Conservation (phyloP, 2,113 vertebrate species). For the Gallinago media region DNA sequence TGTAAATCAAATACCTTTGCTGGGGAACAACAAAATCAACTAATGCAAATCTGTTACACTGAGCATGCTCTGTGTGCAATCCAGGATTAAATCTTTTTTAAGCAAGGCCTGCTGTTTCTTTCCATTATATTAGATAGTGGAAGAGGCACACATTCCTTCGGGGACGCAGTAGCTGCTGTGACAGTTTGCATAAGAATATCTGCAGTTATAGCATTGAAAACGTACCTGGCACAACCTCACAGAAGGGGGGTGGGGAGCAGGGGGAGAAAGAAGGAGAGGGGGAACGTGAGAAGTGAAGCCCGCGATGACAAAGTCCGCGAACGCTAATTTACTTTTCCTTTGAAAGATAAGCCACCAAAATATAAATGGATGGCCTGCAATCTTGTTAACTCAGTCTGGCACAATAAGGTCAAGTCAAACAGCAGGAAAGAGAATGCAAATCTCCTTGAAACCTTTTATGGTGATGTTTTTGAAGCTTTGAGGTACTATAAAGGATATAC, state of each 20-base stretch:
- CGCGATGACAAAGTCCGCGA: background rate
- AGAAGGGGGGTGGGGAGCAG: background rate
- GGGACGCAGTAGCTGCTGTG: background rate
- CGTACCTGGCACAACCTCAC: conserved; percentile 1
- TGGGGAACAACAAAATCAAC: background rate
- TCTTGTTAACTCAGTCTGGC: conserved; percentile 57
- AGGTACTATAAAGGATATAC: background rate
- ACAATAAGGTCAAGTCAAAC: conserved; percentile 60
- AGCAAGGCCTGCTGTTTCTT: conserved; percentile 44
- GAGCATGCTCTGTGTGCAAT: background rate
- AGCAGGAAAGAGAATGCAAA: conserved; percentile 24
- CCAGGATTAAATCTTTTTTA: conserved; percentile 40
- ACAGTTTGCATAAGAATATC: background rate
- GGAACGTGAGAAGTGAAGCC: background rate
- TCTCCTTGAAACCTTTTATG: conserved; percentile 55
- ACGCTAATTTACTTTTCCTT: conserved; percentile 28
- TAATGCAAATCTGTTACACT: background rate
- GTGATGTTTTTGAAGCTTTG: conserved; percentile 8
- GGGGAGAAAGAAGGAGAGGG: background rate
- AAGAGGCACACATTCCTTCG: conserved; percentile 1
- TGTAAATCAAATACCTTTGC: background rate
- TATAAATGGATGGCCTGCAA: conserved; percentile 17
- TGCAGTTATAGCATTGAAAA: background rate
- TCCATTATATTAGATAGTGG: background rate
- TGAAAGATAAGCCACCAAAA: conserved; percentile 48